Percentiles rank a stretch among this genome's conserved stretches.
These are phyloP conservation scores for Apotomis turbidana DNA, from an alignment of 2,888 invertebrate species.

Conservation along the genomic window DNA sequence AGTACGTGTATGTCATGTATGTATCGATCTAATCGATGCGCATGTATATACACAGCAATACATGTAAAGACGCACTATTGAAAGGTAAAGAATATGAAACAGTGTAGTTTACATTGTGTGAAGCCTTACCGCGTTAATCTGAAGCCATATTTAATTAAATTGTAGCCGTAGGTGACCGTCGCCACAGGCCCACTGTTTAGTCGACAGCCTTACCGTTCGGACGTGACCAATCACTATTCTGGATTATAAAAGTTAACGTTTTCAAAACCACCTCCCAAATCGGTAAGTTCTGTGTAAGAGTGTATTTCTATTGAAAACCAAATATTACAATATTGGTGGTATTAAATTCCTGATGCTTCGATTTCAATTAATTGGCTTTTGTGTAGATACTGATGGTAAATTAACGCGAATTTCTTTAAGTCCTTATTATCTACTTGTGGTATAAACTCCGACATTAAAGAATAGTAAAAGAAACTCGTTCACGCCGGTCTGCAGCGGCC, in stretches of 20 bases:
- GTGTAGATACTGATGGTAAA: constrained; percentile 1
- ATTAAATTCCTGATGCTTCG: background rate
- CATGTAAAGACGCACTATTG: constrained; percentile 13
- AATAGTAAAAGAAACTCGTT: constrained; percentile 47
- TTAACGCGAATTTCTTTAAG: constrained; percentile 37
- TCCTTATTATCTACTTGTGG: constrained; percentile 45
- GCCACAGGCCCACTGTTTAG: constrained; percentile 67
- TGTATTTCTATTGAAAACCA: background rate
- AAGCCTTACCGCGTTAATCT: constrained; percentile 79
- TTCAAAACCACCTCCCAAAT: background rate
- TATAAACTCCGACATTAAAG: constrained; percentile 50
- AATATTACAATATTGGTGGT: background rate
- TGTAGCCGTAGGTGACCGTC: constrained; percentile 69
- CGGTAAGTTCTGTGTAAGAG: constrained; percentile 9
- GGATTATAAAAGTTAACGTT: constrained; percentile 44
- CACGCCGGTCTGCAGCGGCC: constrained; percentile 55
- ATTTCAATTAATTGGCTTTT: background rate
- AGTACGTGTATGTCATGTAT: background rate
- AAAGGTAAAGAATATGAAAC: constrained; percentile 72
- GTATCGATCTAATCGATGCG: background rate
- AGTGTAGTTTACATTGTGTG: constrained; percentile 70
- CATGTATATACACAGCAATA: background rate
- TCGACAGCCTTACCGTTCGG: constrained; percentile 60
- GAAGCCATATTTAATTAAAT: constrained; percentile 84
- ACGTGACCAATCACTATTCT: constrained; percentile 50